Evolutionary conservation across 1,140 invertebrate species (phyloP).

Genomic region (Bombus picipes): DNA sequence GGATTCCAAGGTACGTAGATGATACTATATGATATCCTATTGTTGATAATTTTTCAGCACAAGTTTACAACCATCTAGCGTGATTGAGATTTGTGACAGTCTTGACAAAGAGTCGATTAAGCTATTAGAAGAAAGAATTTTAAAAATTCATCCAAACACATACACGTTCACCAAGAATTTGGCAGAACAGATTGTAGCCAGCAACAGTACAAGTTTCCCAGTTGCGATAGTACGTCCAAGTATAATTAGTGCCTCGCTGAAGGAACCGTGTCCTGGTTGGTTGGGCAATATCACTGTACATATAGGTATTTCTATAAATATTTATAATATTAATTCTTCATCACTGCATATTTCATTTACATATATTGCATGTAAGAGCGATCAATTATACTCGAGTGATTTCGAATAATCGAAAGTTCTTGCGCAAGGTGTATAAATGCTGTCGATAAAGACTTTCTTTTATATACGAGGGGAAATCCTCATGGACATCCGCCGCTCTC

Average conservation of each 20-base stretch:
- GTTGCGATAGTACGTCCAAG: constrained; percentile 95
- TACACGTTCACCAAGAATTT: constrained; percentile 94
- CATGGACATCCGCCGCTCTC: no score
- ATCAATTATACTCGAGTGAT: no score
- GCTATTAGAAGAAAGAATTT: constrained; percentile 85
- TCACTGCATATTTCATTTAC: no score
- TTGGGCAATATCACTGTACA: constrained; percentile 88
- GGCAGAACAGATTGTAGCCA: constrained; percentile 89
- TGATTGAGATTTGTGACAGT: constrained; percentile 88
- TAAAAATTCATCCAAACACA: constrained; percentile 92
- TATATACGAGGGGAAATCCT: no score
- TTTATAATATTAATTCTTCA: no score
- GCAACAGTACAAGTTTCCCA: constrained; percentile 87
- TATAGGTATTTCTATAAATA: no score
- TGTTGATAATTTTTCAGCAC: constrained; percentile 81
- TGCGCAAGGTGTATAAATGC: no score
- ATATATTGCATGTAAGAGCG: no score
- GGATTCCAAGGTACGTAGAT: no score
- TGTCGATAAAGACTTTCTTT: no score
- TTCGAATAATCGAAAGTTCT: no score
- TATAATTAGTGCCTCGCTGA: constrained; percentile 91
- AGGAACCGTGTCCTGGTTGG: constrained; percentile 94
- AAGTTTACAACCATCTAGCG: constrained; percentile 86
- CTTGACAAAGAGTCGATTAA: constrained; percentile 87
- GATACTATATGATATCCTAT: neutral